Conservation (phyloP, 2,888 invertebrate species). For the Plagodis pulveraria region DNA sequence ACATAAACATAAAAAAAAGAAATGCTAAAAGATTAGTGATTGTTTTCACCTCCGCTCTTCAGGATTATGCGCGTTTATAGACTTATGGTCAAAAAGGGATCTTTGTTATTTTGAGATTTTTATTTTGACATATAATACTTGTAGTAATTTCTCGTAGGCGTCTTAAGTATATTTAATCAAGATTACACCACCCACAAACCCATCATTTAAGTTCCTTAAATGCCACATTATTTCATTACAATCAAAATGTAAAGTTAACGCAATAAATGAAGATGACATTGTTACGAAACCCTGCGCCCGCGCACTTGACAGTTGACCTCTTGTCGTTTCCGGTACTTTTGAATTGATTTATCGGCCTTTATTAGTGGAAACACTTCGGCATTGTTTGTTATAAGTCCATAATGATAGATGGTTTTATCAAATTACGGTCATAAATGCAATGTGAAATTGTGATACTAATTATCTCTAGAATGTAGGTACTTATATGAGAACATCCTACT, state of each 20-base stretch:
- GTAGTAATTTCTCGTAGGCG: conserved; percentile 9
- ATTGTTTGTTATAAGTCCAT: conserved; percentile 38
- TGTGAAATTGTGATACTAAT: not conserved
- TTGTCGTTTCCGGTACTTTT: conserved; percentile 51
- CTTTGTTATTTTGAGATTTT: too few species aligned
- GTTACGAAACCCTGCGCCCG: conserved; percentile 47
- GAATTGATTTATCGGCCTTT: conserved; percentile 51
- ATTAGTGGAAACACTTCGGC: conserved; percentile 41
- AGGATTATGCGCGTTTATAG: too few species aligned
- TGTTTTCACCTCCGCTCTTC: too few species aligned
- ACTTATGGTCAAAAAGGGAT: too few species aligned
- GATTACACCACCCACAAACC: conserved; percentile 21
- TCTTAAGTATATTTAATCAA: conserved; percentile 21
- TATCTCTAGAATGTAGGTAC: conserved; percentile 12
- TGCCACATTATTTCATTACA: conserved; percentile 14
- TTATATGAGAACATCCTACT: too few species aligned
- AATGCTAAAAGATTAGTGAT: too few species aligned
- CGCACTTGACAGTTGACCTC: conserved; percentile 56
- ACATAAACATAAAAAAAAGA: too few species aligned
- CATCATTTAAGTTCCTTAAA: conserved; percentile 15
- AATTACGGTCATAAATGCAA: conserved; percentile 12
- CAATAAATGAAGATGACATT: conserved; percentile 32
- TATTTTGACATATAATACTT: too few species aligned
- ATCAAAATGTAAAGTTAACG: conserved; percentile 15
- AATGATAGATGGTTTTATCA: conserved; percentile 3